These are phyloP conservation scores for Drosophila recens DNA, from an alignment of 2,888 invertebrate species.

Conservation along the genomic window DNA sequence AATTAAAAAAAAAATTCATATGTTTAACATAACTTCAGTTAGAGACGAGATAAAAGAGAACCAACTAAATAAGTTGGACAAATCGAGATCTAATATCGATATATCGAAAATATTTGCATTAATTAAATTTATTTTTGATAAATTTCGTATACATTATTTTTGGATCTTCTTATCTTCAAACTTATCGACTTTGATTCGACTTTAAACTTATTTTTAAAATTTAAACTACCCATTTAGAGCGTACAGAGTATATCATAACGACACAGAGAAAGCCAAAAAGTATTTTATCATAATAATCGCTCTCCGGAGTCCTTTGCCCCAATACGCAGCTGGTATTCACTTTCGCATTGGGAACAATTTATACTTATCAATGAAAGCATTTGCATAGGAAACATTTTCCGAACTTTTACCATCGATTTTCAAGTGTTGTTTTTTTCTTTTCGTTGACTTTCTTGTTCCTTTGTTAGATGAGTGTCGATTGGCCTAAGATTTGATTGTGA, in stretches of 20 bases:
- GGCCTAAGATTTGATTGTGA: constrained; percentile 62
- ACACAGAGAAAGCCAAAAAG: constrained; percentile 42
- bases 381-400: constrained; percentile 61
- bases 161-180: too few species aligned
- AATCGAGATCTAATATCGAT: too few species aligned
- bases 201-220: not conserved
- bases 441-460: not conserved
- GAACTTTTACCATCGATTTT: constrained; percentile 65
- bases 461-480: constrained; percentile 69
- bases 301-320: constrained; percentile 65
- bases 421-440: constrained; percentile 22
- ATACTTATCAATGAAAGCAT: constrained; percentile 51
- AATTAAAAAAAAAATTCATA: too few species aligned
- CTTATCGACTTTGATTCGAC: too few species aligned
- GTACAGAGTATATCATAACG: not conserved
- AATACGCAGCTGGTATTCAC: constrained; percentile 61
- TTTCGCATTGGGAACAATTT: constrained; percentile 50
- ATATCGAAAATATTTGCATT: too few species aligned
- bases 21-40: too few species aligned
- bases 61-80: too few species aligned
- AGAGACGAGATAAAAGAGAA: too few species aligned
- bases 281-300: constrained; percentile 83
- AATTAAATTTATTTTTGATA: too few species aligned
- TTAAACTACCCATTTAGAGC: not conserved
- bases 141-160: too few species aligned